phyloP scores from a whole-genome alignment of 2,113 vertebrate genomes.

The Rhabdomys dilectus region DNA sequence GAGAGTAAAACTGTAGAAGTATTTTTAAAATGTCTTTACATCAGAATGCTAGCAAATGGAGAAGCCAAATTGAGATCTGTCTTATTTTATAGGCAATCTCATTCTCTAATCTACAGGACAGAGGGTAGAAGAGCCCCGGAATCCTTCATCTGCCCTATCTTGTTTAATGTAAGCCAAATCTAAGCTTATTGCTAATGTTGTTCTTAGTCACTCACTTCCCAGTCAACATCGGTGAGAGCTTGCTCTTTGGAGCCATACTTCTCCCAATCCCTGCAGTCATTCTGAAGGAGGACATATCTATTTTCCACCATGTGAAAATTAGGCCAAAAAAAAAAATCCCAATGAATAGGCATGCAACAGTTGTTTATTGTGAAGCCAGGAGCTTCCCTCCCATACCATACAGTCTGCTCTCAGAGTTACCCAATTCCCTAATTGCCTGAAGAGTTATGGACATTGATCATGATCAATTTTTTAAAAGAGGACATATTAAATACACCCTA shows the following conservation, averaged over 20 bases:
- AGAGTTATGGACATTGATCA: neutral
- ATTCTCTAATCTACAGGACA: neutral
- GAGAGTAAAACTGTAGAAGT: slow-evolving; percentile 17
- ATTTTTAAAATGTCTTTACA: slow-evolving; percentile 17
- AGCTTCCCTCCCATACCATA: neutral
- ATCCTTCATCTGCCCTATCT: neutral
- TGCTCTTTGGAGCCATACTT: neutral
- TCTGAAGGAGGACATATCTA: neutral
- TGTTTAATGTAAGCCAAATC: neutral
- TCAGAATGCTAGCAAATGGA: neutral
- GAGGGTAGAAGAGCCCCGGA: neutral
- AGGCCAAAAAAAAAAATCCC: neutral
- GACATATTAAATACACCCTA: neutral
- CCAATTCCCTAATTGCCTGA: neutral
- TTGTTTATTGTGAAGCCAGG: neutral
- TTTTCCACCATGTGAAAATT: neutral
- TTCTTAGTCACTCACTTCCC: neutral
- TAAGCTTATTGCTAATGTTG: neutral
- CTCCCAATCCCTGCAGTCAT: neutral
- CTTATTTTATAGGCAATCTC: neutral
- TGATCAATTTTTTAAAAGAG: neutral
- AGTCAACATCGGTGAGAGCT: slow-evolving; percentile 3
- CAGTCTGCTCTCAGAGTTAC: too few relatives aligned
- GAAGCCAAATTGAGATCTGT: neutral
- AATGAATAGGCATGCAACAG: neutral